Base-by-base conservation (phyloP, 1,140 invertebrate genomes). In the Anthonomus grandis region DNA sequence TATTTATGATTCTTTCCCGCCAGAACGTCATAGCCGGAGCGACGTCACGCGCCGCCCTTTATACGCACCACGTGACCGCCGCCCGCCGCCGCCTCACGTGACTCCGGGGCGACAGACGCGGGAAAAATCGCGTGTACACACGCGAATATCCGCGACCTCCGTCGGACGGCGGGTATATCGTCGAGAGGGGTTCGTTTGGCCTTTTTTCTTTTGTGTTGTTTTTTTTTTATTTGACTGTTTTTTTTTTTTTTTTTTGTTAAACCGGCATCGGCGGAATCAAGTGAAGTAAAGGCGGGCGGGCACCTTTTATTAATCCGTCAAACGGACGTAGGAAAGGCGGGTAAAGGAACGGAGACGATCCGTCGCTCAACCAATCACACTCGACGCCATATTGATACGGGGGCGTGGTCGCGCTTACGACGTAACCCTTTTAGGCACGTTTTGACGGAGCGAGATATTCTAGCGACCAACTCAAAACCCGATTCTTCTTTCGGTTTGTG, bases 301-400 rank as follows among this genome's bases (percentile, higher is more conserved):
- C n/a, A n/a, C n/a, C 47, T 51, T 51, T 58, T 60, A 65, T 63
- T 65, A 66, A 65, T 67, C 68, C 46, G 65, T 67, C 65, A 67
- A 50, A 52, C 50, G 23, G 55, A 51, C 45, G 22, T 56, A 64
- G 59, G 65, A 45, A 57, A 62, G 54, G 65, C 64, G 66, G 64
- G 67, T n/a, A 66, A 66, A 66, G 65, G 65, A 66, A 65, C 62
- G 57, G 60, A 60, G 61, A 56, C 61, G 61, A 51, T 36, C 46
- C 54, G 62, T 60, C 66, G 64, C 52, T 65, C 62, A 62, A 64
- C 68, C 66, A 70, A 70, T 70, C 65, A 63, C 59, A 62, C 53
- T 45, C 45, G 57, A 66, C 64, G 68, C 68, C 68, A 70, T 70
- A 70, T 70, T 70, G 68, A 65, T 62, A 59, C 46, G 48, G 39